Evolutionary conservation across 2,888 invertebrate genomes (phyloP), one percentile per base, ranked within the genome.

Genomic region (Ophraella communa): DNA sequence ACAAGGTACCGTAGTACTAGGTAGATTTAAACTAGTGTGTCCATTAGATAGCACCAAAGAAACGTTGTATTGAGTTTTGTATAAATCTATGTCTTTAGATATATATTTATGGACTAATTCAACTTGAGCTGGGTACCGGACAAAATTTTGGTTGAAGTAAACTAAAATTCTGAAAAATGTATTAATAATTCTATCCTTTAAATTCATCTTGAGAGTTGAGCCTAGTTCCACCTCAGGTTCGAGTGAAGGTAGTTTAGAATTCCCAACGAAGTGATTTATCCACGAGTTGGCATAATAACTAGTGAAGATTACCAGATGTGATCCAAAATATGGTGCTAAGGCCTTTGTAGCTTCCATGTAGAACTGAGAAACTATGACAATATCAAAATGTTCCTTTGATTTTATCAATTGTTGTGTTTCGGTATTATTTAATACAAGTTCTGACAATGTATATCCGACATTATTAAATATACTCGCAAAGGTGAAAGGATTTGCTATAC

Each of bases 121-220:
- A 23, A 76, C 66, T 11, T 79, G 78, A 30, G 68, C 18, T 0
- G 74, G 73, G 14, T 67, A 60, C 1, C 23, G 47, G 1, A 68
- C 52, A 14, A 67, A 39, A n/a, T 82, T 47, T 4, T 54, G 53
- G 14, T 68, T 71, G 10, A 69, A 24, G 14, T 47, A 49, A 30
- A 64, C 78, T 30, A 78, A 77, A 1, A 81, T 45, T 0, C 79
- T 78, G 0, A 74, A 70, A 2, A 80, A 82, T 0, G 84, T 78
- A 72, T 87, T 89, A 20, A 80, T 75, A 0, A 87, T 47, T 68
- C 89, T 78, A 69, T 85, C 83, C 73, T 78, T 77, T 67, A 89
- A 87, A 24, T 78, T 84, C 76, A 85, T 84, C 52, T 74, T 77
- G 39, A 84, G 80, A 47, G 78, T 72, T 59, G 76, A 82, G 3